Evolutionary conservation across 2,888 invertebrate genomes (phyloP).

Genomic region (Calliopum simillimum): DNA sequence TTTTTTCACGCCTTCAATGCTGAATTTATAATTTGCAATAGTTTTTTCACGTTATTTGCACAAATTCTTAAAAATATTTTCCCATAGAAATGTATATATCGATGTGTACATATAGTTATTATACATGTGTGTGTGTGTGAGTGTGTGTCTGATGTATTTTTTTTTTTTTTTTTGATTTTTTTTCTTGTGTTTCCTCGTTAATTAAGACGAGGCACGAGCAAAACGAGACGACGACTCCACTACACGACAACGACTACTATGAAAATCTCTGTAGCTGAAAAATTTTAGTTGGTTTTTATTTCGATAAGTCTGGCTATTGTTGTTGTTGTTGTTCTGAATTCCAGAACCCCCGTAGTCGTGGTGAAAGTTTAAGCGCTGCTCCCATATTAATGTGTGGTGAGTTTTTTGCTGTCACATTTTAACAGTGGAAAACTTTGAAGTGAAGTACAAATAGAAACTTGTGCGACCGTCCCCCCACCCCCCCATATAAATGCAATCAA

Average conservation of each 20-base stretch:
- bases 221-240: conserved; percentile 57
- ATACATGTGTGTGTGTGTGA: conserved; percentile 18
- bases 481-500: not conserved
- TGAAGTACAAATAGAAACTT: not conserved
- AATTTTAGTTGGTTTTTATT: conserved; percentile 24
- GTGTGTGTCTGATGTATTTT: conserved; percentile 23
- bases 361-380: conserved; percentile 30
- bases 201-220: conserved; percentile 43
- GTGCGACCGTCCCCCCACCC: not conserved
- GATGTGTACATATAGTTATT: not conserved
- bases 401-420: too few relatives aligned
- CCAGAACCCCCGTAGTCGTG: conserved; percentile 23
- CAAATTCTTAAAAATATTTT: conserved; percentile 22
- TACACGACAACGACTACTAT: conserved; percentile 63
- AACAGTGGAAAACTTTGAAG: conserved; percentile 3
- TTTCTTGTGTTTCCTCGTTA: conserved; percentile 28
- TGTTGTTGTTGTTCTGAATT: conserved; percentile 5
- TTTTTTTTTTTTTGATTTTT: conserved; percentile 22
- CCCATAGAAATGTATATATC: conserved; percentile 9
- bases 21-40: not conserved
- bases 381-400: conserved; percentile 31
- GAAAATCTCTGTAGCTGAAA: conserved; percentile 30
- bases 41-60: conserved; percentile 10
- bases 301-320: not conserved
- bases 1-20: conserved; percentile 7